Conservation (phyloP, 2,888 invertebrate species). For the Gymnocheta viridis region DNA sequence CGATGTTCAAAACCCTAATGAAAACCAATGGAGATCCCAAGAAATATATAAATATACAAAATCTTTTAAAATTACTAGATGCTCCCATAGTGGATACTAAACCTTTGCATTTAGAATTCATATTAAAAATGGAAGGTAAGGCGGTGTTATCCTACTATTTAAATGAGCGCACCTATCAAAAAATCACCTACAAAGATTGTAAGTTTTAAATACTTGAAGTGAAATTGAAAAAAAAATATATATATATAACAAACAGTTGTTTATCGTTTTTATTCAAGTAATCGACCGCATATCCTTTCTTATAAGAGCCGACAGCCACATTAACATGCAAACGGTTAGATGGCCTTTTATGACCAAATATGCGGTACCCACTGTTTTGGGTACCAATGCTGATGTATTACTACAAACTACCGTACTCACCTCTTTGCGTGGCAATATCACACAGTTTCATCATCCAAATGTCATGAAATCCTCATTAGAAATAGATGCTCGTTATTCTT, state of each 20-base stretch:
- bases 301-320: conserved; percentile 85
- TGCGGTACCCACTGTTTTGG: conserved; percentile 84
- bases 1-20: conserved; percentile 82
- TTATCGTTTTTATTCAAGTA: conserved; percentile 79
- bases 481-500: conserved; percentile 85
- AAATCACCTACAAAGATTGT: conserved; percentile 85
- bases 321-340: conserved; percentile 84
- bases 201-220: conserved; percentile 76
- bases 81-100: conserved; percentile 81
- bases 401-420: conserved; percentile 83
- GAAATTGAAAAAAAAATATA: background rate
- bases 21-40: conserved; percentile 83
- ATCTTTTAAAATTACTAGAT: conserved; percentile 82
- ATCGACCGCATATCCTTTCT: conserved; percentile 84
- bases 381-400: conserved; percentile 83
- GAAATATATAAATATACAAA: conserved; percentile 83
- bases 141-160: conserved; percentile 86
- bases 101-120: conserved; percentile 86
- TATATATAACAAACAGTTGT: background rate
- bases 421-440: conserved; percentile 87
- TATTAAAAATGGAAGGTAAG: conserved; percentile 86
- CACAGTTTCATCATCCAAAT: conserved; percentile 84
- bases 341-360: conserved; percentile 84
- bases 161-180: conserved; percentile 86
- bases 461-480: conserved; percentile 85